Conservation (phyloP, 2,797 vertebrate genomes). For the Enteromius treurensis region DNA sequence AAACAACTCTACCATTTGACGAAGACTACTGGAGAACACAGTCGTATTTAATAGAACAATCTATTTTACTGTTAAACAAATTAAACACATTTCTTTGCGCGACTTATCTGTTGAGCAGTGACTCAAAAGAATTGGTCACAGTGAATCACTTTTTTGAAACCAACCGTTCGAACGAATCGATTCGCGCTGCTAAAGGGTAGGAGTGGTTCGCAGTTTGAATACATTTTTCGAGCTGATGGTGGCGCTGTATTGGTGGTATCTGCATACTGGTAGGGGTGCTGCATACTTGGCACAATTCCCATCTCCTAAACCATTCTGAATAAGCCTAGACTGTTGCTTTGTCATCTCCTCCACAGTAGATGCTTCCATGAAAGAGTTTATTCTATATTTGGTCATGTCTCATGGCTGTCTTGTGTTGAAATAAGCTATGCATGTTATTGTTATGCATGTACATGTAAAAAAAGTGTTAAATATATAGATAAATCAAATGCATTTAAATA, state of each 20-base stretch:
- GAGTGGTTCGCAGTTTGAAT: background rate
- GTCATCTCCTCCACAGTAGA: background rate
- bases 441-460: no score
- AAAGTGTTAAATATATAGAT: background rate
- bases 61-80: background rate
- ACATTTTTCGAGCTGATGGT: background rate
- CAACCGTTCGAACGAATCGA: constrained; percentile 4
- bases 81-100: background rate
- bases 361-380: constrained; percentile 9
- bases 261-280: background rate
- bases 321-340: background rate
- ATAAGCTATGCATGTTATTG: background rate
- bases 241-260: background rate
- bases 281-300: constrained; percentile 18
- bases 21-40: background rate
- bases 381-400: constrained; percentile 23
- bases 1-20: background rate
- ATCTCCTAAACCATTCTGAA: background rate
- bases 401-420: background rate
- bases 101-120: background rate
- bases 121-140: background rate
- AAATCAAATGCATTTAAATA: background rate
- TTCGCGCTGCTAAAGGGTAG: background rate
- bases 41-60: background rate
- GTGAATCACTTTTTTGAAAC: background rate